Percentiles rank a stretch among this genome's conserved stretches.
Evolutionary conservation across 2,888 invertebrate species (phyloP).

Genomic region (Pristionchus fissidentatus): DNA sequence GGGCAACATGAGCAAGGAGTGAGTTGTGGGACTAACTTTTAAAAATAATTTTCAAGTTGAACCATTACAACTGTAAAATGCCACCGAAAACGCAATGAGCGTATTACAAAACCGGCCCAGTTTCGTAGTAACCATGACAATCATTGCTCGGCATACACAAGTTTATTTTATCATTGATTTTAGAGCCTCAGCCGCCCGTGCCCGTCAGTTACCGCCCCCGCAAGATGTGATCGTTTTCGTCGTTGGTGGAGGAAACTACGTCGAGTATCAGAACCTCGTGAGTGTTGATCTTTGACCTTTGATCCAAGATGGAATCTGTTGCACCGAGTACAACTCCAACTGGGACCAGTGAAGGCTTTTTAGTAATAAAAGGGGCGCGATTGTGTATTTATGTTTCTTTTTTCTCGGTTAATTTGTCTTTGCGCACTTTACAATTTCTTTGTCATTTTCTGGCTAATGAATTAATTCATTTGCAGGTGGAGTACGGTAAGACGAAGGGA

Average conservation of each 20-base stretch:
- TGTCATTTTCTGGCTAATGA: not conserved
- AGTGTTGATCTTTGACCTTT: no score
- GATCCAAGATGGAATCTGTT: no score
- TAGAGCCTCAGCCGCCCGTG: conserved; percentile 46
- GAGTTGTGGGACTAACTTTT: not conserved
- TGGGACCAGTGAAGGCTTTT: not conserved
- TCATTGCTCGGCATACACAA: no score
- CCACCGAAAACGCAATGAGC: no score
- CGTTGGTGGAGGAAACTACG: conserved; percentile 87
- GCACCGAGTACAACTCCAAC: no score
- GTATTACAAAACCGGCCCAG: no score
- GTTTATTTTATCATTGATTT: no score
- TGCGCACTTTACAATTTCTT: not conserved
- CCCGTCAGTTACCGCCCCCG: conserved; percentile 64
- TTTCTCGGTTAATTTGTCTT: not conserved
- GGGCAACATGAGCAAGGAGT: conserved; percentile 39
- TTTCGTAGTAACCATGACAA: no score
- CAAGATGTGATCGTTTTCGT: conserved; percentile 78
- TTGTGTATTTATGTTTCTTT: not conserved
- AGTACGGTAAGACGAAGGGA: conserved; percentile 87
- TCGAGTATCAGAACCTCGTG: conserved; percentile 95
- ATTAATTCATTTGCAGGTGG: conserved; percentile 78
- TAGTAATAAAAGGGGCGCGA: not conserved
- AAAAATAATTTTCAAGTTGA: no score
- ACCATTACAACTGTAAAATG: no score